phyloP scores from a whole-genome alignment of 2,113 vertebrate species.

The Archocentrus centrarchus region DNA sequence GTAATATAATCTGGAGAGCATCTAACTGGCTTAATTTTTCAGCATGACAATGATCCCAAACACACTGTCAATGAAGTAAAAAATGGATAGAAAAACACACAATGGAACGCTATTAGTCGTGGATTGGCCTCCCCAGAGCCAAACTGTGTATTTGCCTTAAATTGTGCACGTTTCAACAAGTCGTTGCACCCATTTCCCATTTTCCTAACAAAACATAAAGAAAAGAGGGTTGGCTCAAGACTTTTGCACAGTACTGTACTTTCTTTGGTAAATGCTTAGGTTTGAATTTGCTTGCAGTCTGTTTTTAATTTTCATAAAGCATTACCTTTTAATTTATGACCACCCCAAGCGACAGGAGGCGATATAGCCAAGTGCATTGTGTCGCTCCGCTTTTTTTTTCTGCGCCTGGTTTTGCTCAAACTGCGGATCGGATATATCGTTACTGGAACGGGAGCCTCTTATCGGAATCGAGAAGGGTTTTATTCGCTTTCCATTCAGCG shows the following conservation, averaged over 20 bases:
- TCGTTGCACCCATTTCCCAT: no score
- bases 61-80: neutral
- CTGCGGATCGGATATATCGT: conserved; percentile 3
- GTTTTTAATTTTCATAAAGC: neutral
- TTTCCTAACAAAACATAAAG: neutral
- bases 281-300: neutral
- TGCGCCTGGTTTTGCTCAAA: conserved; percentile 39
- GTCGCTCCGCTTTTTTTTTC: neutral
- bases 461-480: conserved; percentile 51
- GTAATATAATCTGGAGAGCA: neutral
- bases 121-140: no score
- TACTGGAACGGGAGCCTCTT: conserved; percentile 55
- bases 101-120: neutral
- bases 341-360: conserved; percentile 65
- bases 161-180: no score
- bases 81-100: neutral
- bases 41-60: neutral
- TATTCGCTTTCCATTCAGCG: conserved; percentile 65
- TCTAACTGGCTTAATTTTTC: neutral
- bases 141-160: neutral
- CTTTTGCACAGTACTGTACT: neutral
- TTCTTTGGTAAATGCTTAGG: neutral
- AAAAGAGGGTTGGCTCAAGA: neutral
- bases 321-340: neutral
- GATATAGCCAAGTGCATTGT: conserved; percentile 13